Conservation (phyloP, 1,140 invertebrate genomes). For the Eurytemora carolleeae region DNA sequence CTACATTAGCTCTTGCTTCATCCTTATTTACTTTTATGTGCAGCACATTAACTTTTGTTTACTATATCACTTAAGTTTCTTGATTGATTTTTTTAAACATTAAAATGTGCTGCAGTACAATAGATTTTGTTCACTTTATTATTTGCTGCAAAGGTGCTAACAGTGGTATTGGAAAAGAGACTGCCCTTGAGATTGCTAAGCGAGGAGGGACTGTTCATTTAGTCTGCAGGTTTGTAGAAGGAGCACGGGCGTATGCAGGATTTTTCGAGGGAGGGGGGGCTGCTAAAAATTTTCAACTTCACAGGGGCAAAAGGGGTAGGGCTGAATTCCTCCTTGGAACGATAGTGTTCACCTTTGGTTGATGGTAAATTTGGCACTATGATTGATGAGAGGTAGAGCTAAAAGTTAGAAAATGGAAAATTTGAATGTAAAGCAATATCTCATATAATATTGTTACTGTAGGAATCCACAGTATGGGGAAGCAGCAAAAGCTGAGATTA, state of each 20-base stretch:
- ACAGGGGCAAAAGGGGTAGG: no score
- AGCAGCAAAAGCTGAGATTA: conserved; percentile 24
- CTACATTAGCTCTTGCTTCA: not conserved
- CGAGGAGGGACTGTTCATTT: conserved; percentile 30
- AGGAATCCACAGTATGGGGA: conserved; percentile 18
- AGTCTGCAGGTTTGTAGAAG: conserved; percentile 29
- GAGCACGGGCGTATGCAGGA: no score
- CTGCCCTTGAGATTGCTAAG: conserved; percentile 23
- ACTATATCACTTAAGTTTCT: conserved; percentile 6
- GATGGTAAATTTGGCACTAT: no score
- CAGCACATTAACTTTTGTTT: not conserved
- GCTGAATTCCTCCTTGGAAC: no score
- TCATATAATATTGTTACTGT: conserved; percentile 23
- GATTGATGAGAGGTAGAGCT: no score
- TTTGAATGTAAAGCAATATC: no score
- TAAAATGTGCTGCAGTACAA: not conserved
- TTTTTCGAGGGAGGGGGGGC: no score
- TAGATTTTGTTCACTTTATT: not conserved
- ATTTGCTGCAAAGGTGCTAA: conserved; percentile 25
- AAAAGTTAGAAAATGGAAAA: no score
- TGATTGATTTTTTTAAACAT: not conserved
- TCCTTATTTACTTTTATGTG: not conserved
- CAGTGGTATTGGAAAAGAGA: conserved; percentile 27
- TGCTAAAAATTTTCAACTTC: no score
- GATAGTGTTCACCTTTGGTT: no score